Base-by-base conservation (phyloP, 1,140 invertebrate species). In the Grapholita molesta region DNA sequence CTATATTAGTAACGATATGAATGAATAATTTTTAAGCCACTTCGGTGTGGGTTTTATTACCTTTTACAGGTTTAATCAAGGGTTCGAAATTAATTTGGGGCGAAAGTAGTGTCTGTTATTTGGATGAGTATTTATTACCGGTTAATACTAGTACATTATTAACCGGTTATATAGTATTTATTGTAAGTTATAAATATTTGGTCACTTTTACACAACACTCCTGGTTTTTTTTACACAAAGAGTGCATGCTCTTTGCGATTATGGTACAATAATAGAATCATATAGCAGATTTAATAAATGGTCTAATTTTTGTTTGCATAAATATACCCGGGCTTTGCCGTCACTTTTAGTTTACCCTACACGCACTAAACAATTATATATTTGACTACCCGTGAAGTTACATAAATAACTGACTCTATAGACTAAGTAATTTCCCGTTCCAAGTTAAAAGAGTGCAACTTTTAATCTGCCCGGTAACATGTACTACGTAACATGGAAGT, bases 401-500 rank as follows among this genome's bases (percentile, higher is more conserved):
- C 15, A 21, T 6, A 18, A 48, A 21, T 21, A 1, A 21, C 18
- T 21, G 18, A 8, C 15, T 8, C n/a, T 15, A 48, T 48, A 21
- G 7, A 48, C 21, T 1, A 21, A 5, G n/a, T n/a, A 21, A 8
- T n/a, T 61, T n/a, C n/a, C 55, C 55, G 55, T 28, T 61, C 25
- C 30, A 61, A 21, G 42, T 18, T 8, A 48, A 48, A 25, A 61
- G 55, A 32, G 25, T 32, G 55, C 55, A 61, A 32, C 55, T 61
- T 61, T 61, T 61, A 61, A 61, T 61, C 55, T 61, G 55, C 55
- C 12, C 0, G 12, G 5, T 28, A 61, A 15, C 55, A 61, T 61
- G 25, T 61, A 61, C 55, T 25, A 30, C 23, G 42, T 21, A 48
- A 48, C 42, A 86, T 77, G 85, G 72, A 80, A 81, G 77, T 85